These are phyloP conservation scores for Epirrita christyi DNA, from an alignment of 2,888 invertebrate species.

Conservation along the genomic window DNA sequence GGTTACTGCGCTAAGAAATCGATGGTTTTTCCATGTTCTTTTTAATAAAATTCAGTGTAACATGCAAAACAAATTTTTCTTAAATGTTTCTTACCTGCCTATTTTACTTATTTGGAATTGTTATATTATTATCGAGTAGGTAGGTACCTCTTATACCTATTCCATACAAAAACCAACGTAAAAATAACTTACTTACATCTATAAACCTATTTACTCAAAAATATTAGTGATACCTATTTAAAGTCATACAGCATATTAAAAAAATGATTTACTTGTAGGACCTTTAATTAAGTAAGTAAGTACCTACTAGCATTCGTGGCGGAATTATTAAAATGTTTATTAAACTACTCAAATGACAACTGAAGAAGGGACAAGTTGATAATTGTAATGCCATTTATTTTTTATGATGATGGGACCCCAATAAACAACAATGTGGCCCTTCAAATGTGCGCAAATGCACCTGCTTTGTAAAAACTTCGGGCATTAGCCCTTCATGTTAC, in stretches of 20 bases:
- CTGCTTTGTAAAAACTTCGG: slow-evolving; percentile 66
- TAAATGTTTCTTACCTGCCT: no score
- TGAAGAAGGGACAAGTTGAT: slow-evolving; percentile 59
- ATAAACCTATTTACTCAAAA: slow-evolving; percentile 17
- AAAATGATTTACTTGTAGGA: slow-evolving; percentile 40
- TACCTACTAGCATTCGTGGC: slow-evolving; percentile 35
- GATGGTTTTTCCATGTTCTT: no score
- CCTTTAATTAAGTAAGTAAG: slow-evolving; percentile 52
- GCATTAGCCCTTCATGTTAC: slow-evolving; percentile 29
- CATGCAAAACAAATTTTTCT: no score
- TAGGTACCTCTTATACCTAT: no score
- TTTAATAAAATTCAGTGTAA: no score
- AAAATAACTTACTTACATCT: neutral
- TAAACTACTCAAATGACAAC: slow-evolving; percentile 56
- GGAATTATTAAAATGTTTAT: slow-evolving; percentile 59
- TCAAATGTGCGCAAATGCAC: slow-evolving; percentile 65
- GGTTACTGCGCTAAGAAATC: no score
- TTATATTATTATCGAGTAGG: no score
- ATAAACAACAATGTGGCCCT: slow-evolving; percentile 60
- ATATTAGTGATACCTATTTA: slow-evolving; percentile 30
- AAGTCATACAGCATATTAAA: slow-evolving; percentile 16
- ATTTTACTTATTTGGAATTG: no score
- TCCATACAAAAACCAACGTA: neutral
- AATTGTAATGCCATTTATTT: slow-evolving; percentile 73
- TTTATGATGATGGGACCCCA: slow-evolving; percentile 58